Percentiles rank a stretch among this genome's conserved stretches.
These are phyloP conservation scores for Aurelia coerulea DNA, from an alignment of 30 jellyfish, hydroid and myxozoan genomes.

Conservation along the genomic window DNA sequence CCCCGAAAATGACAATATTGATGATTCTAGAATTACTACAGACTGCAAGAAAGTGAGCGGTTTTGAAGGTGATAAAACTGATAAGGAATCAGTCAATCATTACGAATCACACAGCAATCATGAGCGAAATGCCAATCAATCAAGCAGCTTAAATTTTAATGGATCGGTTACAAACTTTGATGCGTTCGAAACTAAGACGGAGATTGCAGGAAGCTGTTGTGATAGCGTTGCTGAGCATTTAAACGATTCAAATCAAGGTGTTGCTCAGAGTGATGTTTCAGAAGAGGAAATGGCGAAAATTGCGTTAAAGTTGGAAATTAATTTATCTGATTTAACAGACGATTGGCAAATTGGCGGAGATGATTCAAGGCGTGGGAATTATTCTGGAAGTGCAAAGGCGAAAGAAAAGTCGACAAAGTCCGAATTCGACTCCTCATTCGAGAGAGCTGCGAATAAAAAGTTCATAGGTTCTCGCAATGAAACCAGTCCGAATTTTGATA, in stretches of 20 bases:
- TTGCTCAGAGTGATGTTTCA: not conserved
- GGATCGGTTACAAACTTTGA: too few relatives aligned
- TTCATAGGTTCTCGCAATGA: not conserved
- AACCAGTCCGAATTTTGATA: not conserved
- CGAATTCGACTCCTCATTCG: too few relatives aligned
- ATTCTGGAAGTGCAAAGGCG: too few relatives aligned
- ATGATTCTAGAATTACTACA: not conserved
- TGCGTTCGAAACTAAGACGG: not conserved
- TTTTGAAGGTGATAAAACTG: not conserved
- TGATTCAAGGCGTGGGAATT: too few relatives aligned
- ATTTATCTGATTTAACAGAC: conserved; percentile 13
- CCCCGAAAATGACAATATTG: too few relatives aligned
- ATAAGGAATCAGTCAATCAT: not conserved
- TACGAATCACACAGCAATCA: not conserved
- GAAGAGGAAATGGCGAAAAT: conserved; percentile 35
- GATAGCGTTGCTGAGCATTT: not conserved
- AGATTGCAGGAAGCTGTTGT: not conserved
- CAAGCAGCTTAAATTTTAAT: too few relatives aligned
- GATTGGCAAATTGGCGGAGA: not conserved
- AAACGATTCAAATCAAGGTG: not conserved
- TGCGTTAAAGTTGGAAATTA: conserved; percentile 32
- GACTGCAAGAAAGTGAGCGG: not conserved
- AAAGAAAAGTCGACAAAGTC: too few relatives aligned
- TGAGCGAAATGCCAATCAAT: too few relatives aligned
- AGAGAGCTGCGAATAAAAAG: not conserved